phyloP scores from a whole-genome alignment of 2,113 vertebrate genomes.

The Sylvilagus bachmani region DNA sequence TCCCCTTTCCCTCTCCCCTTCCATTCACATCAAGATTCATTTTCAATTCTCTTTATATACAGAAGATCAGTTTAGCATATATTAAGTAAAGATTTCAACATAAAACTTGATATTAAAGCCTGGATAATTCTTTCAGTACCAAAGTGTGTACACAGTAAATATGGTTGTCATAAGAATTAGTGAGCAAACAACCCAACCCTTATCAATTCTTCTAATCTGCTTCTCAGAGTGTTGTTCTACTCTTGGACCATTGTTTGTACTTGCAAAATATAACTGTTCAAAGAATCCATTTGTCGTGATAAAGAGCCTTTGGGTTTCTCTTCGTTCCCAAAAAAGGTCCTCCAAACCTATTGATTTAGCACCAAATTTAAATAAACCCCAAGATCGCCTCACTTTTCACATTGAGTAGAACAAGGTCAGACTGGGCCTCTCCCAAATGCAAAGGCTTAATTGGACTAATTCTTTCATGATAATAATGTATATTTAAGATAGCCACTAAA shows the following conservation, averaged over 20 bases:
- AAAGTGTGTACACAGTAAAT: conserved; percentile 39
- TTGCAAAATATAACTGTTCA: conserved; percentile 62
- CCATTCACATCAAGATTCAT: no score
- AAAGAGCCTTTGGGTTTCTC: conserved; percentile 51
- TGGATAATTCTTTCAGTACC: conserved; percentile 53
- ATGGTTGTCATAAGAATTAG: background rate
- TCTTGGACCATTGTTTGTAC: conserved; percentile 65
- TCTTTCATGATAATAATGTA: conserved; percentile 84
- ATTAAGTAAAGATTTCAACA: no score
- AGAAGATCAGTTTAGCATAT: no score
- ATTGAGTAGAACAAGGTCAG: conserved; percentile 73
- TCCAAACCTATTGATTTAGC: conserved; percentile 72
- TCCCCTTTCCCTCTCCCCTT: no score
- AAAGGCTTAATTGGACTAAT: conserved; percentile 82
- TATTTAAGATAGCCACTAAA: conserved; percentile 86
- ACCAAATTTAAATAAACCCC: conserved; percentile 74
- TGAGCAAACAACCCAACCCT: conserved; percentile 46
- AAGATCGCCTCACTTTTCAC: conserved; percentile 65
- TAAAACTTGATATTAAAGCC: conserved; percentile 47
- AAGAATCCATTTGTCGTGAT: conserved; percentile 63
- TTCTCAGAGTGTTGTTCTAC: conserved; percentile 60
- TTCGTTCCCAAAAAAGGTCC: conserved; percentile 50
- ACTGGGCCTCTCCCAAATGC: conserved; percentile 78
- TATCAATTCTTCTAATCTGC: conserved; percentile 35
- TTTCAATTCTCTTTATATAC: no score